These are phyloP conservation scores for Anthrax anthrax DNA, from an alignment of 2,888 invertebrate genomes.

Conservation along the genomic window DNA sequence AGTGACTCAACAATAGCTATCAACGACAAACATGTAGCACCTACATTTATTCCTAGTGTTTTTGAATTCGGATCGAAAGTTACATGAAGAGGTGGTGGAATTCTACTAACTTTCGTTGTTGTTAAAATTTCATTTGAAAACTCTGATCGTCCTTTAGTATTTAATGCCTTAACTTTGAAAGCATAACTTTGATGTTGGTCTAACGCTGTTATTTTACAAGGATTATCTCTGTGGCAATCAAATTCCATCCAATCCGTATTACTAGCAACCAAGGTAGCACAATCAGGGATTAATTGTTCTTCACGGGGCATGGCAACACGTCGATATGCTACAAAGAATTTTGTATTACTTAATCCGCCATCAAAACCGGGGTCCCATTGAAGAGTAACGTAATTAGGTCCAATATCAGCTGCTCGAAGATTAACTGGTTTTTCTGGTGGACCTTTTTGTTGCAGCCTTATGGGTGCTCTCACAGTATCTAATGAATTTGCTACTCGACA, in stretches of 20 bases:
- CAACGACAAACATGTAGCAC: conserved; percentile 61
- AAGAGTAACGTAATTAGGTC: conserved; percentile 64
- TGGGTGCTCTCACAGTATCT: conserved; percentile 60
- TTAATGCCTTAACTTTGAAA: conserved; percentile 80
- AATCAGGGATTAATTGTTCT: conserved; percentile 46
- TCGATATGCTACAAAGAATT: conserved; percentile 73
- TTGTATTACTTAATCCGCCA: conserved; percentile 73
- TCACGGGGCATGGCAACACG: conserved; percentile 47
- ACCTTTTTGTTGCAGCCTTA: conserved; percentile 72
- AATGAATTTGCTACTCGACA: conserved; percentile 75
- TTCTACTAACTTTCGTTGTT: conserved; percentile 71
- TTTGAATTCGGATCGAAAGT: conserved; percentile 68
- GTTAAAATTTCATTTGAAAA: conserved; percentile 72
- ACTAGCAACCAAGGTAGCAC: conserved; percentile 42
- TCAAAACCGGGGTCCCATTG: conserved; percentile 85
- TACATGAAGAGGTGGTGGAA: conserved; percentile 65
- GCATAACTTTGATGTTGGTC: conserved; percentile 77
- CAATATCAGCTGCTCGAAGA: conserved; percentile 55
- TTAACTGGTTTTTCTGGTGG: conserved; percentile 71
- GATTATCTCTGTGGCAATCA: conserved; percentile 72
- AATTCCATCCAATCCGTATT: conserved; percentile 63
- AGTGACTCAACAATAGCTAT: conserved; percentile 62
- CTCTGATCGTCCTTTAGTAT: conserved; percentile 75
- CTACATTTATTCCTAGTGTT: conserved; percentile 63
- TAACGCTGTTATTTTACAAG: conserved; percentile 73